Conservation (phyloP, 1,140 invertebrate genomes). For the Drosophila asahinai region DNA sequence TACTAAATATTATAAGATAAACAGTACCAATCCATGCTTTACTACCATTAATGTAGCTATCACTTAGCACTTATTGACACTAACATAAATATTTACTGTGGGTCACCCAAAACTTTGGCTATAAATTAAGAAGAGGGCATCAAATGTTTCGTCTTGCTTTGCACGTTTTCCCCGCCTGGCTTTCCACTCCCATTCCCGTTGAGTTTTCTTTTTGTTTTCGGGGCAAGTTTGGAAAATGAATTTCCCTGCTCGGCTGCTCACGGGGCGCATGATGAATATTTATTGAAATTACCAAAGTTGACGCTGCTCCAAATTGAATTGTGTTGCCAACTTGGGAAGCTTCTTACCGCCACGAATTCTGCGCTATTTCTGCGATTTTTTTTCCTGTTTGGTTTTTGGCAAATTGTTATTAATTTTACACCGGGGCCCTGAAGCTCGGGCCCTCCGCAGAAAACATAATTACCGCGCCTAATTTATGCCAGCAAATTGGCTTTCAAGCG, state of each 20-base stretch:
- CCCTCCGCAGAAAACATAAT: conserved; percentile 60
- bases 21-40: not conserved
- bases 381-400: conserved; percentile 44
- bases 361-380: conserved; percentile 12
- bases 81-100: conserved; percentile 2
- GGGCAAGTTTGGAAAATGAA: conserved; percentile 68
- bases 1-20: too few relatives aligned
- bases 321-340: conserved; percentile 80
- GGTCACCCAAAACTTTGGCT: not conserved
- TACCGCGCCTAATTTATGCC: conserved; percentile 71
- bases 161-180: not conserved
- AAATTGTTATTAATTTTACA: conserved; percentile 83
- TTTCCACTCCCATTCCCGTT: not conserved
- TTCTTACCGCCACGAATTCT: conserved; percentile 26
- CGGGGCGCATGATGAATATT: conserved; percentile 81
- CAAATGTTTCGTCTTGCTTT: conserved; percentile 22
- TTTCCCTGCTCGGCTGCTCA: conserved; percentile 58
- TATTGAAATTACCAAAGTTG: conserved; percentile 84
- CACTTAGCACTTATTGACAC: conserved; percentile 3
- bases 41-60: not conserved
- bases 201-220: conserved; percentile 33
- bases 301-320: conserved; percentile 76
- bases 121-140: conserved; percentile 31
- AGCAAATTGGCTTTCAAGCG: conserved; percentile 75
- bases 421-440: conserved; percentile 36